phyloP scores from a whole-genome alignment of 92 coral and sea anemone genomes.

The Hydrozoanthus gracilis region DNA sequence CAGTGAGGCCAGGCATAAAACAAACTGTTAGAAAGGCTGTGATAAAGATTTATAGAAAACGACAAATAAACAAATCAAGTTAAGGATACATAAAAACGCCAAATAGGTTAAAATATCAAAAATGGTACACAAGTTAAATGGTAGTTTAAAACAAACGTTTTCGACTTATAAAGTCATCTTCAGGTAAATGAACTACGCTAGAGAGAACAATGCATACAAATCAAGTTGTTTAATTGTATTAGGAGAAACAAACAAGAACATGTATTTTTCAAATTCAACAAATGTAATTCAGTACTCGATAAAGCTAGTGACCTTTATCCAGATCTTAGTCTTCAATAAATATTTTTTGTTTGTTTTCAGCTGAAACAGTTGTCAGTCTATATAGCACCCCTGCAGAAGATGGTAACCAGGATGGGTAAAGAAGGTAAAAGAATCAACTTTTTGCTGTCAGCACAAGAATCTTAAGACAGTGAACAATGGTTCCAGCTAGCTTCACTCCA shows the following conservation, averaged over 20 bases:
- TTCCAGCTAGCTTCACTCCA: too few relatives aligned
- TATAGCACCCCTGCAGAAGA: conserved; percentile 89
- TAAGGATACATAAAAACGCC: neutral
- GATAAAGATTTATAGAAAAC: neutral
- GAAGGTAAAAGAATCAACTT: conserved; percentile 56
- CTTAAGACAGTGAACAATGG: too few relatives aligned
- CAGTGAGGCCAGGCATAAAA: neutral
- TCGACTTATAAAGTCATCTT: too few relatives aligned
- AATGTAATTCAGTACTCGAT: neutral
- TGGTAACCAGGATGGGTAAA: conserved; percentile 92
- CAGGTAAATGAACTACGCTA: too few relatives aligned
- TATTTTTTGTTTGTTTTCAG: conserved; percentile 40
- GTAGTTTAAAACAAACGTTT: too few relatives aligned
- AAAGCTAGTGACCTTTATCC: neutral
- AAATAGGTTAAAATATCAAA: too few relatives aligned
- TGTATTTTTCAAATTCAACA: too few relatives aligned
- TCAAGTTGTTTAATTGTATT: too few relatives aligned
- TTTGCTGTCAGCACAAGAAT: too few relatives aligned
- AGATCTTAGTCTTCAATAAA: neutral
- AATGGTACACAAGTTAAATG: too few relatives aligned
- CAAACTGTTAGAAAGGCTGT: neutral
- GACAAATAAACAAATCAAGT: neutral
- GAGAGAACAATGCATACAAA: too few relatives aligned
- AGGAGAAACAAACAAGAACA: too few relatives aligned
- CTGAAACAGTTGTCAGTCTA: conserved; percentile 89